phyloP scores from a whole-genome alignment of 2,797 vertebrate genomes.

The Lagocephalus sceleratus region DNA sequence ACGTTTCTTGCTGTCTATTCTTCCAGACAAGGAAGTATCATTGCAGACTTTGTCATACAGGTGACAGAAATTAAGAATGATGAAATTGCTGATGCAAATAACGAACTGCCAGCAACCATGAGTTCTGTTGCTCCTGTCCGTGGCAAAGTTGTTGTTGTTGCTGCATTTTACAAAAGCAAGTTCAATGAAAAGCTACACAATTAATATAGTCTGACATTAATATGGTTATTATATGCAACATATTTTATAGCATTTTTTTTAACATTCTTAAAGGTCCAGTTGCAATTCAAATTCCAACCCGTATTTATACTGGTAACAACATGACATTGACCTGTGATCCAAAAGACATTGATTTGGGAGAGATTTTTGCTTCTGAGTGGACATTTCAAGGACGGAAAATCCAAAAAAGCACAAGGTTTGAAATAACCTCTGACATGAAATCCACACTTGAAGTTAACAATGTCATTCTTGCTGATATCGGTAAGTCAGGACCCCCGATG shows the following conservation, averaged over 20 bases:
- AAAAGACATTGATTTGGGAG: not conserved
- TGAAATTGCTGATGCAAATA: slow-evolving; percentile 56
- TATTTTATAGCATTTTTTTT: no score
- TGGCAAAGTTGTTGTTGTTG: slow-evolving; percentile 14
- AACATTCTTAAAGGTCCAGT: slow-evolving; percentile 20
- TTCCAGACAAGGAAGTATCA: slow-evolving; percentile 78
- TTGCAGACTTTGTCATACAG: slow-evolving; percentile 61
- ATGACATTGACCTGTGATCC: slow-evolving; percentile 40
- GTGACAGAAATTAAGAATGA: slow-evolving; percentile 15
- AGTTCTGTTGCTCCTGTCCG: slow-evolving; percentile 19
- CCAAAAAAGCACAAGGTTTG: not conserved
- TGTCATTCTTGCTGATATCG: slow-evolving; percentile 37
- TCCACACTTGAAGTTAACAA: slow-evolving; percentile 34
- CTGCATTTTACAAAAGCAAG: slow-evolving; percentile 36
- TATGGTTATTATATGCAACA: not conserved
- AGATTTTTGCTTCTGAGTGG: slow-evolving; percentile 22
- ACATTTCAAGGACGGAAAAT: slow-evolving; percentile 21
- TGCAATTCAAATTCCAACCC: fast-evolving
- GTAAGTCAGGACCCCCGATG: slow-evolving; percentile 45
- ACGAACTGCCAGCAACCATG: slow-evolving; percentile 29
- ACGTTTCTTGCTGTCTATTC: slow-evolving; percentile 9
- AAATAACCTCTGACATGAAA: fast-evolving
- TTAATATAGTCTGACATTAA: not conserved
- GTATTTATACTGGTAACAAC: slow-evolving; percentile 23
- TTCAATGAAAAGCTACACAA: not conserved